Conservation (phyloP, 1,140 invertebrate species). For the Pristionchus pacificus region DNA sequence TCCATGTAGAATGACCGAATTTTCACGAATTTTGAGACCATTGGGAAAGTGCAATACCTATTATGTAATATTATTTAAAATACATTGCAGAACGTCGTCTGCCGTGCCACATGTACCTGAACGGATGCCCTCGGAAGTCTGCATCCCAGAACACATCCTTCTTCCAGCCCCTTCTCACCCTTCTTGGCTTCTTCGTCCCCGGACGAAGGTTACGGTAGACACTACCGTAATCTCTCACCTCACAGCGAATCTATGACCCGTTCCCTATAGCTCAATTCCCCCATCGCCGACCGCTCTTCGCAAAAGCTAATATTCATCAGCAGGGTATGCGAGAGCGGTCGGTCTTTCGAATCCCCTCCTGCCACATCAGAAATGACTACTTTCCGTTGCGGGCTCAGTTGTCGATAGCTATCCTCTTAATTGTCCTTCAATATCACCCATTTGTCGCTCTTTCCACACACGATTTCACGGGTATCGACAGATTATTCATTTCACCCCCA, state of each 20-base stretch:
- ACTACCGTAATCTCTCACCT: background rate
- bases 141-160: background rate
- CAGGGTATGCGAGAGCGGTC: too few species aligned
- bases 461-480: too few species aligned
- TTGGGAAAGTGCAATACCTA: too few species aligned
- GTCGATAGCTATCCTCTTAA: too few species aligned
- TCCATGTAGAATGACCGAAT: too few species aligned
- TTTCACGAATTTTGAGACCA: too few species aligned
- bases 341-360: background rate
- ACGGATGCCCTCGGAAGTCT: conserved; percentile 44
- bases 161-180: background rate
- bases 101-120: conserved; percentile 55
- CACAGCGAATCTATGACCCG: background rate
- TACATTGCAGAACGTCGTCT: conserved; percentile 45
- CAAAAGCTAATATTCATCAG: background rate
- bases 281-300: background rate
- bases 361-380: background rate
- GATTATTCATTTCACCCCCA: too few species aligned
- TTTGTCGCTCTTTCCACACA: too few species aligned
- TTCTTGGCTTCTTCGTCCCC: background rate
- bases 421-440: too few species aligned
- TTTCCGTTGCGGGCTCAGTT: too few species aligned
- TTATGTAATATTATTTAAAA: too few species aligned
- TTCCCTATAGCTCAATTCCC: background rate
- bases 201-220: background rate